These are phyloP conservation scores for Leptinotarsa juncta DNA, from an alignment of 2,888 invertebrate species.

Conservation along the genomic window DNA sequence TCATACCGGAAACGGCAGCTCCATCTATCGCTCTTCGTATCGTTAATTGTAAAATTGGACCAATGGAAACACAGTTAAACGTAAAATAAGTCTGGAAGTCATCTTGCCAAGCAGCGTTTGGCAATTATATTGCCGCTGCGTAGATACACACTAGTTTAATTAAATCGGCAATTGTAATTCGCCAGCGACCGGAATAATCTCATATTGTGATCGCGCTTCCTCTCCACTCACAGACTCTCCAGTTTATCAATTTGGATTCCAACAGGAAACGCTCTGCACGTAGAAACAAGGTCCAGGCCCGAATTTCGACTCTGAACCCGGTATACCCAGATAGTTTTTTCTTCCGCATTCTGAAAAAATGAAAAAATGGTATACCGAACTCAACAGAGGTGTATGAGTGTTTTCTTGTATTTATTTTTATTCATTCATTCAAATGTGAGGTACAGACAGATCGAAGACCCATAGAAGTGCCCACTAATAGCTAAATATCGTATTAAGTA, in stretches of 20 bases:
- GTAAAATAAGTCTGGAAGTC: slow-evolving; percentile 44
- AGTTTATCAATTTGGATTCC: slow-evolving; percentile 37
- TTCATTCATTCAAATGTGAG: too few relatives aligned
- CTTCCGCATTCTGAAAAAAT: too few relatives aligned
- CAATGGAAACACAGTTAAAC: slow-evolving; percentile 27
- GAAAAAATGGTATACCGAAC: too few relatives aligned
- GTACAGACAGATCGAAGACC: too few relatives aligned
- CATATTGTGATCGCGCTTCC: slow-evolving; percentile 57
- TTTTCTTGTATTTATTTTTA: too few relatives aligned
- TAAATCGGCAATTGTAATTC: slow-evolving; percentile 60
- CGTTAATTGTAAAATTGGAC: slow-evolving; percentile 31
- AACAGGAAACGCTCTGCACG: background rate
- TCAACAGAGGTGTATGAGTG: too few relatives aligned
- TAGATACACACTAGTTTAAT: slow-evolving; percentile 59
- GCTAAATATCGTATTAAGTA: too few relatives aligned
- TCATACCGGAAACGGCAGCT: too few relatives aligned
- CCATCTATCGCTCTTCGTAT: background rate
- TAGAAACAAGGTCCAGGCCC: background rate
- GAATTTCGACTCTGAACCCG: background rate
- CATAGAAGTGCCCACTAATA: too few relatives aligned
- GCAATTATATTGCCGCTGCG: slow-evolving; percentile 57
- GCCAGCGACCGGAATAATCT: slow-evolving; percentile 56
- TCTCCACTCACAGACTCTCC: slow-evolving; percentile 46
- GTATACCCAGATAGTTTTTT: too few relatives aligned
- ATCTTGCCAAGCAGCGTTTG: slow-evolving; percentile 50